Percentiles rank a stretch among this genome's conserved stretches.
phyloP scores from a whole-genome alignment of 2,888 invertebrate genomes.

The Pseudococcus jackbeardsleyi region DNA sequence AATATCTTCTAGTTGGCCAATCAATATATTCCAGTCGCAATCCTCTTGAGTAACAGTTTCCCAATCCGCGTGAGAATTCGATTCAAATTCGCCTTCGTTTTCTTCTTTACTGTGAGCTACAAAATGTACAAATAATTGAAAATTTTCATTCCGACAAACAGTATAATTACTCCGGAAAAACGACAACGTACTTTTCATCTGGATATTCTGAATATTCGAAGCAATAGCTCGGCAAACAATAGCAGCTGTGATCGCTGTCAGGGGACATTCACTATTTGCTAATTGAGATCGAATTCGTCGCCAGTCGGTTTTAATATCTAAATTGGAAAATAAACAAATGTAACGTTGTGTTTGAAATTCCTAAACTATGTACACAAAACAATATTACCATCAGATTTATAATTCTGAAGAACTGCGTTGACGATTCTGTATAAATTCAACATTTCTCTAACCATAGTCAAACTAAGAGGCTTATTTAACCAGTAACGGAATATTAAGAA shows the following conservation, averaged over 20 bases:
- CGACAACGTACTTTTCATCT: constrained; percentile 42
- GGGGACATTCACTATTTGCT: constrained; percentile 73
- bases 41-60: constrained; percentile 68
- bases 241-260: constrained; percentile 85
- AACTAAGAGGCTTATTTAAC: constrained; percentile 74
- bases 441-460: constrained; percentile 75
- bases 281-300: constrained; percentile 65
- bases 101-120: constrained; percentile 48
- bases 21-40: constrained; percentile 87
- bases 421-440: constrained; percentile 78
- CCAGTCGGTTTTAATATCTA: constrained; percentile 66
- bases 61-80: constrained; percentile 64
- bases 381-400: constrained; percentile 35
- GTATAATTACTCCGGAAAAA: neutral
- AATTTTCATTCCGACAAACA: neutral
- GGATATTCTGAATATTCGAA: constrained; percentile 60
- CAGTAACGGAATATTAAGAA: constrained; percentile 80
- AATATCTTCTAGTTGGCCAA: constrained; percentile 90
- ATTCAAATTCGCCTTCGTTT: constrained; percentile 66
- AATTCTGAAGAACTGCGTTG: constrained; percentile 71
- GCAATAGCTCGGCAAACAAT: constrained; percentile 86
- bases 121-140: constrained; percentile 23
- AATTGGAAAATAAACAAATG: constrained; percentile 27
- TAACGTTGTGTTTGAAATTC: neutral
- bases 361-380: neutral